Evolutionary conservation across 2,113 vertebrate genomes (phyloP).

Genomic region (Etia nguti): DNA sequence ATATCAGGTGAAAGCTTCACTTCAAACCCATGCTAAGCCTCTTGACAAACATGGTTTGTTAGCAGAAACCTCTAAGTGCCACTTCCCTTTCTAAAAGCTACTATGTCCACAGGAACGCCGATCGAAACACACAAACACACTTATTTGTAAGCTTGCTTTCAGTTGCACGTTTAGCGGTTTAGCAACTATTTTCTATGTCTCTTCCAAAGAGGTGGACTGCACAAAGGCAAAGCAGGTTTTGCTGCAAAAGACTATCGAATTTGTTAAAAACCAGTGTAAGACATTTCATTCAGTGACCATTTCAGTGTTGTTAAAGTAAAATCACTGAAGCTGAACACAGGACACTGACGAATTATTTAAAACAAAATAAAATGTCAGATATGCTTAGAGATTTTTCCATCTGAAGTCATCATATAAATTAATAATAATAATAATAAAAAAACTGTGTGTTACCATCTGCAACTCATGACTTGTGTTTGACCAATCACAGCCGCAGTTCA

Average conservation of each 20-base stretch:
- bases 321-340: background rate
- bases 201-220: background rate
- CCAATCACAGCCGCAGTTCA: slow-evolving; percentile 57
- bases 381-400: background rate
- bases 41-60: background rate
- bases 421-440: background rate
- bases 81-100: background rate
- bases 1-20: background rate
- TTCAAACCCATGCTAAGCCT: background rate
- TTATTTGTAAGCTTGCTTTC: background rate
- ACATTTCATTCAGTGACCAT: background rate
- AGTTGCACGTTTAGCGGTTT: background rate
- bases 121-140: background rate
- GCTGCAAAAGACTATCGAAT: background rate
- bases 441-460: background rate
- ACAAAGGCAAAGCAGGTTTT: background rate
- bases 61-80: background rate
- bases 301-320: background rate
- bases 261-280: background rate
- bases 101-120: background rate
- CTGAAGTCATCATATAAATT: background rate
- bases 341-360: background rate
- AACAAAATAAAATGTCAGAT: background rate
- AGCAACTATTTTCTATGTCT: background rate
- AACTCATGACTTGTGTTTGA: slow-evolving; percentile 1